Percentiles rank a stretch among this genome's conserved stretches.
phyloP scores from a whole-genome alignment of 2,888 invertebrate species.

The Anticlea derivata region DNA sequence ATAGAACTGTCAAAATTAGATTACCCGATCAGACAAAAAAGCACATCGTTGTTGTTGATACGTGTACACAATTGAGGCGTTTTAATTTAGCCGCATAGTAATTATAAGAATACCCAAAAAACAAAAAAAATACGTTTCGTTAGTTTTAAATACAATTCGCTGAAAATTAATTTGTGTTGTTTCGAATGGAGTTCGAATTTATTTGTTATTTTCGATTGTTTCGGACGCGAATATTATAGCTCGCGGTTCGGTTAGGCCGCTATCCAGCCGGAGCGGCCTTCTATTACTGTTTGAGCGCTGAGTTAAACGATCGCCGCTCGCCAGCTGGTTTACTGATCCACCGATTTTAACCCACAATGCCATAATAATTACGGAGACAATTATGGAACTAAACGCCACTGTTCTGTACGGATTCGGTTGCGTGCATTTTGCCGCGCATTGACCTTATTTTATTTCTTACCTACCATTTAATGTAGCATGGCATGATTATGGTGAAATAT shows the following conservation, averaged over 20 bases:
- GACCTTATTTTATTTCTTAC: constrained; percentile 49
- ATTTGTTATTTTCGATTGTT: constrained; percentile 18
- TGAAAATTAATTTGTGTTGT: background rate
- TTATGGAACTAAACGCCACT: constrained; percentile 65
- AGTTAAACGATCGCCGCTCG: constrained; percentile 61
- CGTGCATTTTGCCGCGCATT: constrained; percentile 47
- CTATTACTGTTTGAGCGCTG: constrained; percentile 67
- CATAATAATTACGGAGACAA: constrained; percentile 73
- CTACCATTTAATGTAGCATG: constrained; percentile 21
- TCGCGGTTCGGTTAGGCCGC: constrained; percentile 52
- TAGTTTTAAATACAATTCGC: constrained; percentile 30
- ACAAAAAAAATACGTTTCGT: constrained; percentile 31
- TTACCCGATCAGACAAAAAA: constrained; percentile 47
- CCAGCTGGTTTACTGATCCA: constrained; percentile 58
- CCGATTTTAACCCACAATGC: constrained; percentile 68
- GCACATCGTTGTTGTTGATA: constrained; percentile 31
- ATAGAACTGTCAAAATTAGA: constrained; percentile 72
- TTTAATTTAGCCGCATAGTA: constrained; percentile 42
- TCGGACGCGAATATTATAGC: constrained; percentile 31
- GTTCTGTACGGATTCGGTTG: constrained; percentile 46
- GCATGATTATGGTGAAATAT: constrained; percentile 20
- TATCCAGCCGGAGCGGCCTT: constrained; percentile 69
- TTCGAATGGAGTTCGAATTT: background rate
- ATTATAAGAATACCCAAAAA: constrained; percentile 31
- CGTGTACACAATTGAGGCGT: constrained; percentile 30